Percentiles rank a stretch among this genome's conserved stretches.
Conservation (phyloP, 2,113 vertebrate species). For the Halichoeres trimaculatus region DNA sequence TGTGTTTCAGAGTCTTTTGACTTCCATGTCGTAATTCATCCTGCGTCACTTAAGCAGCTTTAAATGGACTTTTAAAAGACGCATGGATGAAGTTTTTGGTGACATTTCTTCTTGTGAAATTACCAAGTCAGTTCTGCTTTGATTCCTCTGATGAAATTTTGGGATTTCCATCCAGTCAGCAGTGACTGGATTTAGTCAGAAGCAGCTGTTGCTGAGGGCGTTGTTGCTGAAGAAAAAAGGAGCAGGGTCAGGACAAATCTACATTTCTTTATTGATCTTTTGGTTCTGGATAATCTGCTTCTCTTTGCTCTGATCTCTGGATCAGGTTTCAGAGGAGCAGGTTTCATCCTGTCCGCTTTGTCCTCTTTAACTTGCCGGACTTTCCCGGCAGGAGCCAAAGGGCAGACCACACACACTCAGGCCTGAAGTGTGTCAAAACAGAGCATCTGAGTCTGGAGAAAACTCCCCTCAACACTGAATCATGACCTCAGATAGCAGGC, state of each 20-base stretch:
- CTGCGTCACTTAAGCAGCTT: constrained; percentile 5
- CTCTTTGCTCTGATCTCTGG: not conserved
- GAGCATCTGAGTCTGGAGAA: not conserved
- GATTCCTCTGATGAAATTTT: not conserved
- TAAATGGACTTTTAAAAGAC: constrained; percentile 33
- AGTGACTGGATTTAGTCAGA: not conserved
- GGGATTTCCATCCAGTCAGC: not conserved
- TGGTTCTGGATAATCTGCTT: not conserved
- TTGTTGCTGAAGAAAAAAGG: not conserved
- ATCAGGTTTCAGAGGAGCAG: constrained; percentile 51
- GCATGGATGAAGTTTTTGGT: not conserved
- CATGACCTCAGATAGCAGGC: constrained; percentile 7
- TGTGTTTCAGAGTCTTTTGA: not conserved
- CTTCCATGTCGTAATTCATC: constrained; percentile 17
- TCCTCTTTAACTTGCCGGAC: constrained; percentile 22
- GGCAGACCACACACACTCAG: constrained; percentile 46
- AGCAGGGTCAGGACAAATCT: not conserved
- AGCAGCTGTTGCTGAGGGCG: not conserved
- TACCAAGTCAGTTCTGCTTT: constrained; percentile 12
- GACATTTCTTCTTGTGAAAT: constrained; percentile 11
- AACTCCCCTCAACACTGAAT: not conserved
- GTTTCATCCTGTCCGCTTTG: constrained; percentile 46
- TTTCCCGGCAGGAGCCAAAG: constrained; percentile 52
- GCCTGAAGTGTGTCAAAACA: constrained; percentile 18
- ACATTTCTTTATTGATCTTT: not conserved